phyloP scores from a whole-genome alignment of 2,888 invertebrate genomes.

The Monopis laevigella region DNA sequence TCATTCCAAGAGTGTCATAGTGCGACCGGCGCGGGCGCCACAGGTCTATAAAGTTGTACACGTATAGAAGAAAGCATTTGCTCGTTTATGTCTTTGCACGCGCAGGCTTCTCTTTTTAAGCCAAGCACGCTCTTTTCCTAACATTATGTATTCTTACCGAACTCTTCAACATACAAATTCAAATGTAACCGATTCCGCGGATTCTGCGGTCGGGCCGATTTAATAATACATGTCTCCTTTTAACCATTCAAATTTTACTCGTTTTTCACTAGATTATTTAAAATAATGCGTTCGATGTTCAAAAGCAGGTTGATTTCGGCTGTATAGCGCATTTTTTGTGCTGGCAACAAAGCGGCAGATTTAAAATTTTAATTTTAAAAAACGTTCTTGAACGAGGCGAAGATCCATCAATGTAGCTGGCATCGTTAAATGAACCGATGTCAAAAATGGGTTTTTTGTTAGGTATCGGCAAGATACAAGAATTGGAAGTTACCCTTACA shows the following conservation, averaged over 20 bases:
- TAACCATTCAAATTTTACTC: background rate
- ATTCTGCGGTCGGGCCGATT: too few relatives aligned
- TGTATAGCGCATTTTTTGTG: conserved; percentile 11
- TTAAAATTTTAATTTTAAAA: conserved; percentile 9
- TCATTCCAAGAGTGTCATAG: too few relatives aligned
- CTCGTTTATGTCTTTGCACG: too few relatives aligned
- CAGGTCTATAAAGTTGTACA: too few relatives aligned
- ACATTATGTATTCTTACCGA: too few relatives aligned
- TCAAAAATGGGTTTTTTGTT: conserved; percentile 2
- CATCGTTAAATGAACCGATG: background rate
- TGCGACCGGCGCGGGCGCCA: too few relatives aligned
- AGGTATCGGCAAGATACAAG: background rate
- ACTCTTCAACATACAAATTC: too few relatives aligned
- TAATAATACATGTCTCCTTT: conserved; percentile 9
- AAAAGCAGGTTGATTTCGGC: conserved; percentile 15
- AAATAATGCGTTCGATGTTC: conserved; percentile 7
- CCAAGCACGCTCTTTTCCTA: too few relatives aligned
- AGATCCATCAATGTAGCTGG: conserved; percentile 50
- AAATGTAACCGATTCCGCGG: too few relatives aligned
- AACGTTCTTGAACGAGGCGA: conserved; percentile 35
- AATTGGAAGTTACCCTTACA: too few relatives aligned
- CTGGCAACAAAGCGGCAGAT: conserved; percentile 11
- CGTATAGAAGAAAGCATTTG: too few relatives aligned
- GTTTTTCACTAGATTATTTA: conserved; percentile 6
- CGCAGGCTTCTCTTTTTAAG: too few relatives aligned